A percentile compares a stretch with the other conserved stretches of the same genome.
Evolutionary conservation across 2,888 invertebrate species (phyloP).

Genomic region (Drosophila borborema): DNA sequence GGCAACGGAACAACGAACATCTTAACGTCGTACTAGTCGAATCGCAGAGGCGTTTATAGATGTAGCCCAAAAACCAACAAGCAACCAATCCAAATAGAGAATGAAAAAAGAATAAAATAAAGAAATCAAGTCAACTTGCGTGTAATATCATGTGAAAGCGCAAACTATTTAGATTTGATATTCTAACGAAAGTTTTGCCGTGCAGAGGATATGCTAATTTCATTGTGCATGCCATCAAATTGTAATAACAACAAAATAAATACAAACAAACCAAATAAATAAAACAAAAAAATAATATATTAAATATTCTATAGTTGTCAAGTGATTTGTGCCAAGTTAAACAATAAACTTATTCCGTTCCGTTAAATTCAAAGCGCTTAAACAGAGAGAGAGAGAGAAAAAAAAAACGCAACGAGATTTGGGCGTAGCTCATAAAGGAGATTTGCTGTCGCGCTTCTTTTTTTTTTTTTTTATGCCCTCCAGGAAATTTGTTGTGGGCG

Average conservation of each 20-base stretch:
- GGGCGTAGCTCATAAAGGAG: slow-evolving; percentile 36
- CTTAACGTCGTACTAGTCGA: not conserved
- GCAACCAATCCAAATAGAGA: not conserved
- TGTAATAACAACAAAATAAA: slow-evolving; percentile 23
- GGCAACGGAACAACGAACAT: slow-evolving; percentile 3
- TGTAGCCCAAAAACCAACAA: not conserved
- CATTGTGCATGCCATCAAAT: slow-evolving; percentile 34
- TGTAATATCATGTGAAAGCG: slow-evolving; percentile 37
- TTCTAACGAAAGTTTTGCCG: slow-evolving; percentile 23
- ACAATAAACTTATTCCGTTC: slow-evolving; percentile 11
- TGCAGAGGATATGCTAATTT: slow-evolving; percentile 38
- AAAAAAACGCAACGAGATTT: slow-evolving; percentile 1
- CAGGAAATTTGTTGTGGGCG: slow-evolving; percentile 25
- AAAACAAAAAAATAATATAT: slow-evolving; percentile 17
- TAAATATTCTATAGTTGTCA: slow-evolving; percentile 39
- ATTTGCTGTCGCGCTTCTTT: slow-evolving; percentile 35
- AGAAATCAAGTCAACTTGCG: slow-evolving; percentile 28
- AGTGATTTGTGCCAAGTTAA: slow-evolving; percentile 26
- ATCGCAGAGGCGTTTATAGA: not conserved
- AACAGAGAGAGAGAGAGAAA: slow-evolving; percentile 15
- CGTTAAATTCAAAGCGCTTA: slow-evolving; percentile 29
- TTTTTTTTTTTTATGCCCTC: slow-evolving; percentile 38
- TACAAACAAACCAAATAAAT: slow-evolving; percentile 2
- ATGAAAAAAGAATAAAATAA: not conserved
- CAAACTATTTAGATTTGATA: slow-evolving; percentile 44